Evolutionary conservation across 2,113 vertebrate species (phyloP).

Genomic region (Petrocephalus microphthalmus): DNA sequence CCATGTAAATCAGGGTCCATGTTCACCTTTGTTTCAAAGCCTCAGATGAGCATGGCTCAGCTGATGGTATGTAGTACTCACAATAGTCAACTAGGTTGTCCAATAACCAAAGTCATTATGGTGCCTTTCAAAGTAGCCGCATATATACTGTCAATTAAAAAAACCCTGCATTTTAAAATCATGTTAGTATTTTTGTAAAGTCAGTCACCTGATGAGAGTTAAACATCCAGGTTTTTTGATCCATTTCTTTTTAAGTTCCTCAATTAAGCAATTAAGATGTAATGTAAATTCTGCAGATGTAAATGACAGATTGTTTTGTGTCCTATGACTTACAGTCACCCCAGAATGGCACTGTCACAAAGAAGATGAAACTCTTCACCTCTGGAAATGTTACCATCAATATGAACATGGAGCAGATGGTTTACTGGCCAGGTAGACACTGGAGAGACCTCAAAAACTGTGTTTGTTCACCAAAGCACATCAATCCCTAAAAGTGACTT

Average conservation of each 20-base stretch:
- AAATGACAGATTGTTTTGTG: neutral
- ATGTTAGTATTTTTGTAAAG: neutral
- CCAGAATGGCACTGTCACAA: conserved; percentile 41
- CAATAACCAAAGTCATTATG: neutral
- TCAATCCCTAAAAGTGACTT: neutral
- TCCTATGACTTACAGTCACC: conserved; percentile 33
- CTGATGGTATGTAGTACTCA: conserved; percentile 45
- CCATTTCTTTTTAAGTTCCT: neutral
- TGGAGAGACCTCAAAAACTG: neutral
- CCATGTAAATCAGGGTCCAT: conserved; percentile 26
- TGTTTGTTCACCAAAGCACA: neutral
- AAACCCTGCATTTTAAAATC: neutral
- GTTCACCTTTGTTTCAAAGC: conserved; percentile 43
- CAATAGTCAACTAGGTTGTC: neutral
- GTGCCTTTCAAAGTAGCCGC: neutral
- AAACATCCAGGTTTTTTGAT: neutral
- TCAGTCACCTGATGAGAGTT: conserved; percentile 30
- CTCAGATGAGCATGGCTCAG: conserved; percentile 9
- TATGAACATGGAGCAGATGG: conserved; percentile 39
- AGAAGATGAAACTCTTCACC: conserved; percentile 53
- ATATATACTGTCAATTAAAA: neutral
- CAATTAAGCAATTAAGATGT: neutral
- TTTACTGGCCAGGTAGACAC: conserved; percentile 47
- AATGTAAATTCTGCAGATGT: neutral
- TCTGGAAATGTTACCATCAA: conserved; percentile 50